Evolutionary conservation across 1,140 invertebrate species (phyloP).

Genomic region (Maconellicoccus hirsutus): DNA sequence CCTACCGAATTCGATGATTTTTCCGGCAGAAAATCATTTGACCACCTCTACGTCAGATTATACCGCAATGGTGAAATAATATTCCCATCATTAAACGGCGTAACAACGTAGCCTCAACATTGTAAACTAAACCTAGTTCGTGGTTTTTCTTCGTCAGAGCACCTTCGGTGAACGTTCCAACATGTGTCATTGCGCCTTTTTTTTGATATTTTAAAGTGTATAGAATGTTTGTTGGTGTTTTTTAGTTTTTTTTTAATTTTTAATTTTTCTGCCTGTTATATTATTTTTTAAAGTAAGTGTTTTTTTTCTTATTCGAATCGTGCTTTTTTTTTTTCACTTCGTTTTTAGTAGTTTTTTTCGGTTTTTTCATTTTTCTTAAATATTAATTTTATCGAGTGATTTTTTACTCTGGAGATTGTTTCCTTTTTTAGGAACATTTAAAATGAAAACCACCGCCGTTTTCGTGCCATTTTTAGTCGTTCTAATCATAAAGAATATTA

Average conservation of each 20-base stretch:
- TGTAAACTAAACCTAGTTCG: conserved; percentile 1
- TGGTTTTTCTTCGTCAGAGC: background rate
- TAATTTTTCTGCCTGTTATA: too few species aligned
- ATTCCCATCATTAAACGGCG: background rate
- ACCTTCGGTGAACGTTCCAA: background rate
- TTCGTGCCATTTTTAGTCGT: background rate
- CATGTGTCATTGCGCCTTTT: background rate
- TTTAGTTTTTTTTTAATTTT: too few species aligned
- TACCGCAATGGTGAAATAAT: background rate
- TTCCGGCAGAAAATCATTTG: background rate
- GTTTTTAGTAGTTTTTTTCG: background rate
- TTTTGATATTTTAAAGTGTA: background rate
- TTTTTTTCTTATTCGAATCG: too few species aligned
- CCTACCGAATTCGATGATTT: background rate
- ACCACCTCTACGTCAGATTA: background rate
- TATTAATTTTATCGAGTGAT: background rate
- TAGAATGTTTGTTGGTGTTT: too few species aligned
- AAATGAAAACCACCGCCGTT: background rate
- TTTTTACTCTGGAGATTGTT: background rate
- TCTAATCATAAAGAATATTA: background rate
- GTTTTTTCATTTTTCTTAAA: background rate
- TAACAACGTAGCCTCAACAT: background rate
- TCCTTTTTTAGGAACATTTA: background rate
- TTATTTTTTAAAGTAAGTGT: too few species aligned
- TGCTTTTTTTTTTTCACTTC: too few species aligned